These are phyloP conservation scores for Notiomystis cincta DNA, from an alignment of 2,113 vertebrate genomes.

Conservation along the genomic window DNA sequence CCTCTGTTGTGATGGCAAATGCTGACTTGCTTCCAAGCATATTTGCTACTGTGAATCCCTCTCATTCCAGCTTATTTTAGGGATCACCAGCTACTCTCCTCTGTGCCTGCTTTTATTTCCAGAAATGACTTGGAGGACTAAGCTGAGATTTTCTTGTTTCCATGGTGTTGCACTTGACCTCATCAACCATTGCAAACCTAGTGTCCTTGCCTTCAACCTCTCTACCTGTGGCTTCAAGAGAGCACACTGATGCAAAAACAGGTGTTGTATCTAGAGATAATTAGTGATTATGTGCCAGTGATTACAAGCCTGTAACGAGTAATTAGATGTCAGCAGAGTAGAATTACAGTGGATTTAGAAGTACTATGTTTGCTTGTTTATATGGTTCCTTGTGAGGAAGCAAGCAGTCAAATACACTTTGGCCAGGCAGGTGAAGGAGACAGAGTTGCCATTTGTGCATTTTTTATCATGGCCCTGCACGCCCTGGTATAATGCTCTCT, in stretches of 20 bases:
- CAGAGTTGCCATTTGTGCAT: background rate
- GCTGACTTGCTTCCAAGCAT: background rate
- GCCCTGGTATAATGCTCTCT: background rate
- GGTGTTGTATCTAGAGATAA: background rate
- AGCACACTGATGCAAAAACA: background rate
- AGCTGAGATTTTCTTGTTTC: background rate
- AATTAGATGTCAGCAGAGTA: background rate
- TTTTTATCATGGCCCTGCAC: background rate
- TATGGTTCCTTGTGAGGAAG: background rate
- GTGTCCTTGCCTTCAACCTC: background rate
- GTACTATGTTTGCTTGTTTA: background rate
- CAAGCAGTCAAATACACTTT: background rate
- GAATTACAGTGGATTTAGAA: constrained; percentile 8
- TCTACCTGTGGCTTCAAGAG: background rate
- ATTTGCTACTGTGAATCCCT: background rate
- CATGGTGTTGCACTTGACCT: background rate
- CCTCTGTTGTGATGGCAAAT: background rate
- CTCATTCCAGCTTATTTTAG: background rate
- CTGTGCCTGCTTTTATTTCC: background rate
- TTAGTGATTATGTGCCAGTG: background rate
- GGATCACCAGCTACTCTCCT: background rate
- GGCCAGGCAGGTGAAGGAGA: background rate
- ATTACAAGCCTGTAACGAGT: background rate
- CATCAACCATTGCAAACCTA: background rate
- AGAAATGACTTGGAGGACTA: background rate